Conservation (phyloP, 1,140 invertebrate species). For the Geopemphigus sp. region DNA sequence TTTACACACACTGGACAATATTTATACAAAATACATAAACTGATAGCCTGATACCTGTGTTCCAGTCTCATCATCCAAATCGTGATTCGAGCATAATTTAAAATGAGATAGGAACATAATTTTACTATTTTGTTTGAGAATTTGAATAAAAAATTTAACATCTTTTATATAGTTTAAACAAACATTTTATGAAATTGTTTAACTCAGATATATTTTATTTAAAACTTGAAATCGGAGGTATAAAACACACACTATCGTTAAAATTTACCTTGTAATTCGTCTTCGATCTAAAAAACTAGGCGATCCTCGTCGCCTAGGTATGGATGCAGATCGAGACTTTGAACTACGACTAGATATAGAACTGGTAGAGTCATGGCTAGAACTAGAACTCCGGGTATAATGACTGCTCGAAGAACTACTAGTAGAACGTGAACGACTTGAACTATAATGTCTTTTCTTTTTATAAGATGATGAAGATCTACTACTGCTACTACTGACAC, state of each 20-base stretch:
- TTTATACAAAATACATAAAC: constrained; percentile 47
- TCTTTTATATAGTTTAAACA: constrained; percentile 41
- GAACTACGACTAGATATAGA: constrained; percentile 49
- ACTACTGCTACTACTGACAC: constrained; percentile 24
- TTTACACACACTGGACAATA: constrained; percentile 48
- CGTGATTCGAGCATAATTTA: constrained; percentile 47
- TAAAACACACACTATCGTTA: constrained; percentile 35
- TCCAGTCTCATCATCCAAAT: constrained; percentile 49
- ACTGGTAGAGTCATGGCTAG: constrained; percentile 15
- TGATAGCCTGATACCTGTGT: constrained; percentile 49
- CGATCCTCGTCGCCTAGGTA: constrained; percentile 61
- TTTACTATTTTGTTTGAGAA: constrained; percentile 47
- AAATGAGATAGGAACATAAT: constrained; percentile 50
- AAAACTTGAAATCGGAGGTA: constrained; percentile 32
- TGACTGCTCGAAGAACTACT: constrained; percentile 37
- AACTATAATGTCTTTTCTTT: constrained; percentile 27
- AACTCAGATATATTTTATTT: constrained; percentile 40
- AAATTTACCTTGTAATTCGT: constrained; percentile 63
- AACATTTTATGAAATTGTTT: constrained; percentile 30
- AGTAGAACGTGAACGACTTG: constrained; percentile 34
- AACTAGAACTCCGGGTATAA: constrained; percentile 31
- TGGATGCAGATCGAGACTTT: constrained; percentile 58
- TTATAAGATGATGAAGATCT: constrained; percentile 17
- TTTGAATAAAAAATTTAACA: constrained; percentile 43
- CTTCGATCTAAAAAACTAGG: constrained; percentile 65